phyloP scores from a whole-genome alignment of 2,888 invertebrate species.

The Apamea monoglypha region DNA sequence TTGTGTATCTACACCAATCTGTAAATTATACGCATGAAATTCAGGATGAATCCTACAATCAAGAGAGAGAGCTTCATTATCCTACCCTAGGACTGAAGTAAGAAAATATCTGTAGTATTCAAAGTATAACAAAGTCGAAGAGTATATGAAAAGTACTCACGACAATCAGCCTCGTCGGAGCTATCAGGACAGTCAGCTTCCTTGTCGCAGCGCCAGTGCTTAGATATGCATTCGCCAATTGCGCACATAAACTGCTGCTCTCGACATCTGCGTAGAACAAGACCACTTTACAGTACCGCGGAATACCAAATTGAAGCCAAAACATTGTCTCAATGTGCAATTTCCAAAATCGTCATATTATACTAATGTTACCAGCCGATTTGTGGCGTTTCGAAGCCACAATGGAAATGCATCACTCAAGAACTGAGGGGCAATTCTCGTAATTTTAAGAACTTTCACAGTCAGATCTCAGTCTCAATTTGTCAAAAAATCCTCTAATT shows the following conservation, averaged over 20 bases:
- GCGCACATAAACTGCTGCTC: constrained; percentile 93
- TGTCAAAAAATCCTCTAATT: no score
- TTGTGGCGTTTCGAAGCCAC: neutral
- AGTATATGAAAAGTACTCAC: constrained; percentile 79
- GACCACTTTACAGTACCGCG: constrained; percentile 14
- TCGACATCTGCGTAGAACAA: constrained; percentile 89
- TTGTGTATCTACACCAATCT: neutral
- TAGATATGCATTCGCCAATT: constrained; percentile 93
- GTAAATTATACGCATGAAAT: neutral
- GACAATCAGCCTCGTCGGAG: constrained; percentile 93
- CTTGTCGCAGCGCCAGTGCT: constrained; percentile 94
- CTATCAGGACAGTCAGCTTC: constrained; percentile 94
- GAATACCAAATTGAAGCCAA: neutral
- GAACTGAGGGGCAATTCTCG: no score
- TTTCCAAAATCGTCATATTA: neutral
- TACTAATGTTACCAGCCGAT: neutral
- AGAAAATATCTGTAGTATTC: neutral
- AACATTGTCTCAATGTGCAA: neutral
- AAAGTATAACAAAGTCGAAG: neutral
- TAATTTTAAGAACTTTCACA: no score
- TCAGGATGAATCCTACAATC: neutral
- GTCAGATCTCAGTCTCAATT: no score
- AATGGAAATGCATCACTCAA: neutral
- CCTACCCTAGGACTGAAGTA: neutral
- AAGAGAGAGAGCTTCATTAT: neutral